Evolutionary conservation across 2,888 invertebrate species (phyloP).

Genomic region (Coecobrya sp.): DNA sequence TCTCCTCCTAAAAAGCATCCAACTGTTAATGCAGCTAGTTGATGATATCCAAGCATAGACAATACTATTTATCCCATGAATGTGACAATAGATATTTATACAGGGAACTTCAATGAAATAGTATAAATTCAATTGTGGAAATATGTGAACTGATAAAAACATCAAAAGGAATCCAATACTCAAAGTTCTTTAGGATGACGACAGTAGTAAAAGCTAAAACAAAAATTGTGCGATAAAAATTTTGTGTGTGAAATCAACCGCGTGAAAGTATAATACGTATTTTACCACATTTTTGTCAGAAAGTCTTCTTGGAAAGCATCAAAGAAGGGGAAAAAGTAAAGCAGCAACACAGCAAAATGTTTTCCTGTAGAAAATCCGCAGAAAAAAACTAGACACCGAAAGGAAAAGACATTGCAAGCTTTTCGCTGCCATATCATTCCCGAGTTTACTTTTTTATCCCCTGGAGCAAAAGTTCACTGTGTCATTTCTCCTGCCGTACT

Average conservation of each 20-base stretch:
- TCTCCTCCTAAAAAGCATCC: background rate
- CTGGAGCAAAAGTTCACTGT: constrained; percentile 69
- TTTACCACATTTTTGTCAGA: background rate
- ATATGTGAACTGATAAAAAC: constrained; percentile 53
- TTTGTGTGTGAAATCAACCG: constrained; percentile 32
- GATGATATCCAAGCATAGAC: background rate
- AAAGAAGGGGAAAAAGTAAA: too few relatives aligned
- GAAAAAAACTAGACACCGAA: background rate
- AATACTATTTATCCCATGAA: too few relatives aligned
- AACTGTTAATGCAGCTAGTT: background rate
- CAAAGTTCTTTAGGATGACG: background rate
- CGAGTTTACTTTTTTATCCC: constrained; percentile 42
- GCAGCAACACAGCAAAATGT: too few relatives aligned
- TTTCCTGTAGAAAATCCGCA: background rate
- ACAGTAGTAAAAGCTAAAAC: background rate
- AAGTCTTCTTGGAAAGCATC: background rate
- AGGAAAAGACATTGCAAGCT: background rate
- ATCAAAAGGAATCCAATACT: constrained; percentile 13
- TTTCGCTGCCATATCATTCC: background rate
- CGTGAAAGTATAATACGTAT: background rate
- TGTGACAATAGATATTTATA: too few relatives aligned
- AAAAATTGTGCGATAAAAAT: constrained; percentile 10
- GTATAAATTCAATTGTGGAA: constrained; percentile 63
- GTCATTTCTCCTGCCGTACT: constrained; percentile 39
- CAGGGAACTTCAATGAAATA: background rate